Evolutionary conservation across 2,888 invertebrate species (phyloP).

Genomic region (Drosophila robusta): DNA sequence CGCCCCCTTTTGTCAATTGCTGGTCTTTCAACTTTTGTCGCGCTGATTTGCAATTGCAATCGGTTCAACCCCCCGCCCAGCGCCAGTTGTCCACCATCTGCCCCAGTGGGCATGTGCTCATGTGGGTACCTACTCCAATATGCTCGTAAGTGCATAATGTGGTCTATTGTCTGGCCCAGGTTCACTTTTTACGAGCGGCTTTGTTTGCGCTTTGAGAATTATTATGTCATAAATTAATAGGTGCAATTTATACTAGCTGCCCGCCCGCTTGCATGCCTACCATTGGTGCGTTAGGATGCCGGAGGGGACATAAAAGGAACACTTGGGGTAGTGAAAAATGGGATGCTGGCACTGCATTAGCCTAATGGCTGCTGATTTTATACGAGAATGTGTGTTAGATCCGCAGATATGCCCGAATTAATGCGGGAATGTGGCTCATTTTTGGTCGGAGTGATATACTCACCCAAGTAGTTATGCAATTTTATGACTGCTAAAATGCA

Average conservation of each 20-base stretch:
- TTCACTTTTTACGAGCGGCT: slow-evolving; percentile 71
- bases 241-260: slow-evolving; percentile 68
- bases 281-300: neutral
- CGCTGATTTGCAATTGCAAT: slow-evolving; percentile 69
- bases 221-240: slow-evolving; percentile 81
- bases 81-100: slow-evolving; percentile 29
- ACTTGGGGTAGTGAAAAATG: slow-evolving; percentile 68
- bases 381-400: slow-evolving; percentile 55
- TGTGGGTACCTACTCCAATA: slow-evolving; percentile 48
- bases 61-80: slow-evolving; percentile 21
- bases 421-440: slow-evolving; percentile 17
- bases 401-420: slow-evolving; percentile 39
- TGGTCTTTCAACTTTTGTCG: slow-evolving; percentile 66
- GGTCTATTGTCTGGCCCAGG: slow-evolving; percentile 66
- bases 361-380: slow-evolving; percentile 57
- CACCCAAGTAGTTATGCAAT: neutral
- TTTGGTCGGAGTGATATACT: neutral
- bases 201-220: slow-evolving; percentile 79
- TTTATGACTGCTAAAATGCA: neutral
- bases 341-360: slow-evolving; percentile 65
- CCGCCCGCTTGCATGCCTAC: slow-evolving; percentile 14
- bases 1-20: slow-evolving; percentile 56
- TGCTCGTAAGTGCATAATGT: slow-evolving; percentile 64
- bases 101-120: slow-evolving; percentile 35
- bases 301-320: slow-evolving; percentile 44